These are phyloP conservation scores for Oryctes rhinoceros DNA, from an alignment of 1,140 invertebrate genomes.

Conservation along the genomic window DNA sequence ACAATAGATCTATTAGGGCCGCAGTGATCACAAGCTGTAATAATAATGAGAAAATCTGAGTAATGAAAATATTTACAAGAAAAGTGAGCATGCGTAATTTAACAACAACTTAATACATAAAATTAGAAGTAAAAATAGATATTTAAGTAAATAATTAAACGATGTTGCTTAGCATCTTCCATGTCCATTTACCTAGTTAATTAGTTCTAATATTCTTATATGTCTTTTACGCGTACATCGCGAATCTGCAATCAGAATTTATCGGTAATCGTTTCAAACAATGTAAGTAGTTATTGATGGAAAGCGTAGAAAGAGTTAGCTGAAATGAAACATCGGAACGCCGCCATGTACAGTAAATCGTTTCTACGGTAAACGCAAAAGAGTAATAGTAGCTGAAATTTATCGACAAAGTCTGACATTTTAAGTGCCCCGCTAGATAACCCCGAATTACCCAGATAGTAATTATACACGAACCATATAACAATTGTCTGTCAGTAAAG, in stretches of 20 bases:
- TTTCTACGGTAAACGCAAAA: neutral
- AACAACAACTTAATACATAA: too few species aligned
- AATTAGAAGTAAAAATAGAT: too few species aligned
- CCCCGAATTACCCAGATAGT: constrained; percentile 13
- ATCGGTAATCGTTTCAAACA: neutral
- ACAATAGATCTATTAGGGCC: too few species aligned
- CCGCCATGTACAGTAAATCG: neutral
- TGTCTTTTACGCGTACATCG: neutral
- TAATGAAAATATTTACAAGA: too few species aligned
- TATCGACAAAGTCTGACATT: constrained; percentile 6
- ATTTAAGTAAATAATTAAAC: too few species aligned
- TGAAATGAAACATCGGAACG: neutral
- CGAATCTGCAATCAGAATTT: neutral
- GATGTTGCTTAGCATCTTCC: too few species aligned
- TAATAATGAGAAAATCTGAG: too few species aligned
- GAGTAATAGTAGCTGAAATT: neutral
- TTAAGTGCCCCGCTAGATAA: constrained; percentile 12
- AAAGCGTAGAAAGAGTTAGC: neutral
- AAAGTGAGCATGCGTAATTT: too few species aligned
- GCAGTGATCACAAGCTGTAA: too few species aligned
- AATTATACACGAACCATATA: constrained; percentile 19
- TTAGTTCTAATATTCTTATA: too few species aligned
- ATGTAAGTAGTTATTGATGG: neutral
- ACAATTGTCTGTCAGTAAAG: neutral
- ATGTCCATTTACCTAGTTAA: too few species aligned